phyloP scores from a whole-genome alignment of 2,888 invertebrate species.

The Dasysyrphus tricinctus region DNA sequence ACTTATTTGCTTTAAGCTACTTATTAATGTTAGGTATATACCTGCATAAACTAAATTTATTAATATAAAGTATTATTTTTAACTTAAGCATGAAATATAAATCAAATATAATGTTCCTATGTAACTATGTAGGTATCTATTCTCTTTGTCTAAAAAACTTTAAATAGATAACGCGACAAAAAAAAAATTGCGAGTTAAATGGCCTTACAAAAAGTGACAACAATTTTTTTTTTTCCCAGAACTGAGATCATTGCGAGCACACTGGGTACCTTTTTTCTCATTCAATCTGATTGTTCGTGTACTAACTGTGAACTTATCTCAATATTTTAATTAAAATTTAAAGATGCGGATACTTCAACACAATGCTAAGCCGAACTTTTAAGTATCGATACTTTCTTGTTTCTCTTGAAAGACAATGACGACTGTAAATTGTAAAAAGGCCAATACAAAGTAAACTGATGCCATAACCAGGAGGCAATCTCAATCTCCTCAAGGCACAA shows the following conservation, averaged over 20 bases:
- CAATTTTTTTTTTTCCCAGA: constrained; percentile 5
- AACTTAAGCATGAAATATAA: background rate
- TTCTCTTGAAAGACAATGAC: constrained; percentile 11
- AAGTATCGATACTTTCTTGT: background rate
- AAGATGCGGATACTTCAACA: constrained; percentile 9
- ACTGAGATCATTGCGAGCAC: constrained; percentile 1
- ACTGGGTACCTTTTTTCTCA: background rate
- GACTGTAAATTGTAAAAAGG: constrained; percentile 8
- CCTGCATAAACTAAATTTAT: too few relatives aligned
- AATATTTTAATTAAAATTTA: constrained; percentile 1
- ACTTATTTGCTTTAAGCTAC: too few relatives aligned
- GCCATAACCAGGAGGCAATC: constrained; percentile 29
- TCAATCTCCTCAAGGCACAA: constrained; percentile 49
- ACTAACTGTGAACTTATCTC: background rate
- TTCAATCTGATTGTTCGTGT: background rate
- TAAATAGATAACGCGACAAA: background rate
- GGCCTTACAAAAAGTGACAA: constrained; percentile 21
- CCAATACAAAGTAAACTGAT: constrained; percentile 18
- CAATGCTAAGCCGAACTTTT: background rate
- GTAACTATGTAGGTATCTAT: background rate
- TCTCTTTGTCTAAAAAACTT: background rate
- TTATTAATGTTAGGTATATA: too few relatives aligned
- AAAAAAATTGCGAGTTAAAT: background rate
- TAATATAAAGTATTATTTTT: too few relatives aligned
- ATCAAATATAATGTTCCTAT: background rate